Conservation (phyloP, 2,797 vertebrate species). For the Miichthys miiuy region DNA sequence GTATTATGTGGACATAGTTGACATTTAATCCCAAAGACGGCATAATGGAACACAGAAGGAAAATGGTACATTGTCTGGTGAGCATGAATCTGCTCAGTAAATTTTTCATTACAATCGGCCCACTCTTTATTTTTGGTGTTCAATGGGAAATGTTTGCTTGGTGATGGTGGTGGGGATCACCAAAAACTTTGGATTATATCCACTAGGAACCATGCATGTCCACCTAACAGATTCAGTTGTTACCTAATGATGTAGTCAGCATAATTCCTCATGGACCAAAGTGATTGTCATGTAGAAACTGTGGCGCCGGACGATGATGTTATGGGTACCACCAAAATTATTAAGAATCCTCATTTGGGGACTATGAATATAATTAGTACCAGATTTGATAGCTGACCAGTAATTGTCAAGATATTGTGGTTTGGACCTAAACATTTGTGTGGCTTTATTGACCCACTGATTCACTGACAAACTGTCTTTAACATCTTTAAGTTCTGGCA, state of each 20-base stretch:
- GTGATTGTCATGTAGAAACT: neutral
- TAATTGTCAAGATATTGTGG: constrained; percentile 1
- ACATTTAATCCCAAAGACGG: neutral
- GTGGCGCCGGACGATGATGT: too few species aligned
- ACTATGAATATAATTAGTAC: neutral
- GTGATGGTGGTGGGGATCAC: neutral
- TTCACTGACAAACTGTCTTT: neutral
- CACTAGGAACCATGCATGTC: neutral
- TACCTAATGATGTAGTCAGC: neutral
- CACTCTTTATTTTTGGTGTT: neutral
- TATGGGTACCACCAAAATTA: neutral
- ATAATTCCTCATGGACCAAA: neutral
- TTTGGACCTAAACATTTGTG: neutral
- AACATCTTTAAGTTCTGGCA: neutral
- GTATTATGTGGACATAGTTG: neutral
- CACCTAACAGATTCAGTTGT: neutral
- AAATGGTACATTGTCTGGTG: too few species aligned
- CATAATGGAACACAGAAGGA: neutral
- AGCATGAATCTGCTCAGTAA: neutral
- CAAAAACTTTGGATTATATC: neutral
- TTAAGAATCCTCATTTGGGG: neutral
- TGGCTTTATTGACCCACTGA: neutral
- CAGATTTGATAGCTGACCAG: too few species aligned
- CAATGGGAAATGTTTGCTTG: neutral
- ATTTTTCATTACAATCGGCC: neutral